Evolutionary conservation across 2,888 invertebrate genomes (phyloP), one percentile per base, ranked within the genome.

Genomic region (Aphidius colemani): DNA sequence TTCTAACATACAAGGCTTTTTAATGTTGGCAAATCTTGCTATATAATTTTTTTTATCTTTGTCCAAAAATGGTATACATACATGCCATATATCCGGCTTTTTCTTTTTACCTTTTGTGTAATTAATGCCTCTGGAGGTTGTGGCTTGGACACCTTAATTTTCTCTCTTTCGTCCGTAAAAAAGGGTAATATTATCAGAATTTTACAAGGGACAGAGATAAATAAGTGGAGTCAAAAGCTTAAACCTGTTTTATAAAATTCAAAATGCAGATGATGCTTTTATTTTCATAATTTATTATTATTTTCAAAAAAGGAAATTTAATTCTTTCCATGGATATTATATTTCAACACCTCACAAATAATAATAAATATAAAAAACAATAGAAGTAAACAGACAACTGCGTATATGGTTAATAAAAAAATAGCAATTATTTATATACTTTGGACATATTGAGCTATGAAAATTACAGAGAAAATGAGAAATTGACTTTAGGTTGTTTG

Each of bases 381-480:
- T 30, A 30, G 30, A 30, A 30, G 5, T 30, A 30, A 30, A 30
- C 5, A 30, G 30, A 3, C 5, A 30, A 30, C 3, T 30, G 5
- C 30, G 30, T 30, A 30, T 2, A 30, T 30, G 30, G 30, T 13
- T 61, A 53, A 58, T 65, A 57, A 48, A 58, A 60, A 60, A 65
- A 58, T 53, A 53, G 65, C 30, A 30, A 30, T 30, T 30, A 30
- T 30, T 30, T 30, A 30, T 30, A 5, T 30, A 30, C 30, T 30
- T 30, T 3, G 5, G 4, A 30, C 30, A 30, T 30, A 4, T 30
- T 30, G 30, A 30, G 13, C 45, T 11, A n/a, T 44, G 45, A 39
- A 30, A 1, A 57, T 57, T 45, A 44, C 45, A 39, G 50, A 64
- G 55, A 56, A 50, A 53, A 55, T 39, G 56, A 45, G 9, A 40